These are phyloP conservation scores for Tenthredo distinguenda DNA, from an alignment of 2,888 invertebrate species.

Conservation along the genomic window DNA sequence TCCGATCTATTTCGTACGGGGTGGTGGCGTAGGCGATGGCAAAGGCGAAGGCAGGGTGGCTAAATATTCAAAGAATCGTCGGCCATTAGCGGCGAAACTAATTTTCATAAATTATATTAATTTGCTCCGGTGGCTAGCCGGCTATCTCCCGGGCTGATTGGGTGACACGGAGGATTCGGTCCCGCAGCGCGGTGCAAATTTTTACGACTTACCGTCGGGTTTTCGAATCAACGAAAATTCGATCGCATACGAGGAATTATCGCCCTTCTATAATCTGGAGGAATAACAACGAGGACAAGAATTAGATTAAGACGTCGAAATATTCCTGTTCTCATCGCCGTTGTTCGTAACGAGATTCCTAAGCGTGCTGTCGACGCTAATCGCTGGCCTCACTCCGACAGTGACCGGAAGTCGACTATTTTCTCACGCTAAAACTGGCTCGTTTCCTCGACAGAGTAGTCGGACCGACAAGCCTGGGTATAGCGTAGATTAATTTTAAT, in stretches of 20 bases:
- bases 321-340: neutral
- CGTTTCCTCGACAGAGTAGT: constrained; percentile 18
- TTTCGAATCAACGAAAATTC: neutral
- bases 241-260: neutral
- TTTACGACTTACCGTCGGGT: neutral
- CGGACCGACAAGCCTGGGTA: constrained; percentile 8
- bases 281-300: neutral
- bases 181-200: neutral
- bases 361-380: constrained; percentile 46
- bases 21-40: neutral
- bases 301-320: neutral
- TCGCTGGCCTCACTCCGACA: constrained; percentile 17
- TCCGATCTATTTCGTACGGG: neutral
- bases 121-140: constrained; percentile 18
- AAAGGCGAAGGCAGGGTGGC: neutral
- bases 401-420: constrained; percentile 47
- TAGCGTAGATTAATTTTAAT: constrained; percentile 46
- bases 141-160: constrained; percentile 19
- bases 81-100: constrained; percentile 61
- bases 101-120: constrained; percentile 56
- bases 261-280: neutral
- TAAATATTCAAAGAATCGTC: constrained; percentile 63
- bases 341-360: constrained; percentile 25
- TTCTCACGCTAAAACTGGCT: constrained; percentile 48
- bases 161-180: constrained; percentile 14